Evolutionary conservation across 2,113 vertebrate species (phyloP).

Genomic region (Dicentrarchus labrax): DNA sequence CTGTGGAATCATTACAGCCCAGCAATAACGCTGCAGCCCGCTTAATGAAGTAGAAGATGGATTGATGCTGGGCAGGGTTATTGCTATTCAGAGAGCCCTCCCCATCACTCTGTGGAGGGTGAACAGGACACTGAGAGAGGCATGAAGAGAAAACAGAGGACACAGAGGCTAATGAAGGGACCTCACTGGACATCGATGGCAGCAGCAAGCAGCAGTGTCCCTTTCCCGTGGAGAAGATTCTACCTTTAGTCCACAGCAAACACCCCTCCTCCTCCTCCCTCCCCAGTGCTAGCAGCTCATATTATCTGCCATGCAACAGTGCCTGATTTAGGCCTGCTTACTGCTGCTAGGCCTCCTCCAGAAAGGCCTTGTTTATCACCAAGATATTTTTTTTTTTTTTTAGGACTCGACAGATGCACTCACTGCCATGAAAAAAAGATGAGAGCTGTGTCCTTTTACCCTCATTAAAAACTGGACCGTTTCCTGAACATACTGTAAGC

Average conservation of each 20-base stretch:
- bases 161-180: conserved; percentile 65
- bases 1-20: conserved; percentile 67
- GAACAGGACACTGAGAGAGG: conserved; percentile 27
- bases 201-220: conserved; percentile 17
- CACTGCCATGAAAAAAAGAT: conserved; percentile 68
- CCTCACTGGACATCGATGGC: conserved; percentile 33
- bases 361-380: conserved; percentile 64
- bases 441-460: conserved; percentile 57
- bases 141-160: conserved; percentile 43
- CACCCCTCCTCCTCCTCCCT: conserved; percentile 7
- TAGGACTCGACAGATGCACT: conserved; percentile 47
- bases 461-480: conserved; percentile 65
- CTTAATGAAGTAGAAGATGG: conserved; percentile 78
- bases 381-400: conserved; percentile 21
- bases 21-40: conserved; percentile 65
- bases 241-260: conserved; percentile 34
- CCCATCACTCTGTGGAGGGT: conserved; percentile 48
- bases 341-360: conserved; percentile 60
- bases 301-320: conserved; percentile 61
- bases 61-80: conserved; percentile 63
- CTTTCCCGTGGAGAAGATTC: conserved; percentile 40
- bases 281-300: conserved; percentile 36
- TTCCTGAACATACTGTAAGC: conserved; percentile 34
- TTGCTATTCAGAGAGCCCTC: conserved; percentile 73
- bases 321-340: conserved; percentile 56